Evolutionary conservation across 2,888 invertebrate species (phyloP), one percentile per base, ranked within the genome.

Genomic region (Eupeodes latifasciatus): DNA sequence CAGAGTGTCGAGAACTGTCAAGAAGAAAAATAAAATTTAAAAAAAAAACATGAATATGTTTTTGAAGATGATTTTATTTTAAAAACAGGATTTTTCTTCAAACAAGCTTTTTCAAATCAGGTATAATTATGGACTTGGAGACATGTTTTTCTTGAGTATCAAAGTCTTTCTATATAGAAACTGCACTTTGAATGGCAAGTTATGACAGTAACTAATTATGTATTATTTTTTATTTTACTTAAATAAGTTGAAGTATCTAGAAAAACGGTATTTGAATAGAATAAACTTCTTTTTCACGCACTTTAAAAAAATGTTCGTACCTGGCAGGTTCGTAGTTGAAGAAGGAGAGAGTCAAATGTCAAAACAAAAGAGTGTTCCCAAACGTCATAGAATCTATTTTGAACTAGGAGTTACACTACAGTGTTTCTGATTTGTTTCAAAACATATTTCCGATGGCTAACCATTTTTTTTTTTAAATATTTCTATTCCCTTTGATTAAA

Each of bases 161-260:
- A 12, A 47, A 47, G 44, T 64, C 47, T 49, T 5, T 6, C 5
- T 40, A 40, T 40, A 40, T 40, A 66, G 47, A 27, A 66, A 66
- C 47, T 27, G 51, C 51, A 67, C 5, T 67, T 10, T 59, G 16
- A 78, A 69, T 62, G 67, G 69, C 69, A 78, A 85, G 85, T 88
- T 87, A 81, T 88, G 81, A 88, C 83, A 85, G 61, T 36, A 61
- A 67, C 80, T 67, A 87, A 84, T 88, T 81, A 80, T 72, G 53
- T 75, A 27, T 66, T 66, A 27, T 61, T 64, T 44, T 12, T 55
- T 7, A 5, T 40, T 40, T 40, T 53, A 10, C 6, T 2, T 19
- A 5, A 5, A 4, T 64, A 19, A 47, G 61, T 36, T 51, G 27
- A 74, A 57, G 2, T 61, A 36, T 51, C 49, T 16, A 77, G 6